Base-by-base conservation (phyloP, 2,113 vertebrate genomes). In the Oryzias celebensis region DNA sequence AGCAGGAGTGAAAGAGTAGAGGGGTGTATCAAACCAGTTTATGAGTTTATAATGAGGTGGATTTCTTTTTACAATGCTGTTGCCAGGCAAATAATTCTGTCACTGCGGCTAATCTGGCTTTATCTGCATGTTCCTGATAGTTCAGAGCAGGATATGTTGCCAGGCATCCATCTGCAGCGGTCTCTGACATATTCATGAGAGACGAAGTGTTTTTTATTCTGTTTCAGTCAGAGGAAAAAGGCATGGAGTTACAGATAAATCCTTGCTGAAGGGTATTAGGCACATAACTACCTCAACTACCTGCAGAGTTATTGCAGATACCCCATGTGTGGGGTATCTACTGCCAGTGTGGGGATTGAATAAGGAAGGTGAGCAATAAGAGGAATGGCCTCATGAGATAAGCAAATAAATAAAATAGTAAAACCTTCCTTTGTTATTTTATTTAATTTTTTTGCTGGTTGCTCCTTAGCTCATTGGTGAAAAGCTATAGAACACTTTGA, bases 81-180 rank as follows among this genome's bases (percentile, higher is more conserved):
- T 91, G 72, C 89, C 76, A 53, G 91, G 91, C 0, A 91, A 82
- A 0, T 82, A 4, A 26, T 86, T 0, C 82, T 72, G 52, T 58
- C 78, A 75, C 82, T 84, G 67, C 23, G 85, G 0, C 23, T 54
- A 53, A 70, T 75, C 73, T 54, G 49, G 60, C 65, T 49, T 55
- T 31, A 78, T 76, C 59, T 73, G 67, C 55, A 61, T 58, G 20
- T 17, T 15, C 14, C 42, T 58, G 45, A 42, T 50, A 59, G 59
- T 75, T 73, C 31, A 59, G 14, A 59, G 54, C 23, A 53, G 78
- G 77, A 81, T 87, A 72, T 84, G 79, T 81, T 84, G 66, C 75
- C 59, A 83, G 46, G 75, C 46, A 56, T 68, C 54, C 1, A 0
- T 62, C 62, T 44, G 56, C 31, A 54, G 14, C 2, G 1, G 16